Evolutionary conservation across 2,888 invertebrate genomes (phyloP), one percentile per base, ranked within the genome.

Genomic region (Melikaiella ostensackeni): DNA sequence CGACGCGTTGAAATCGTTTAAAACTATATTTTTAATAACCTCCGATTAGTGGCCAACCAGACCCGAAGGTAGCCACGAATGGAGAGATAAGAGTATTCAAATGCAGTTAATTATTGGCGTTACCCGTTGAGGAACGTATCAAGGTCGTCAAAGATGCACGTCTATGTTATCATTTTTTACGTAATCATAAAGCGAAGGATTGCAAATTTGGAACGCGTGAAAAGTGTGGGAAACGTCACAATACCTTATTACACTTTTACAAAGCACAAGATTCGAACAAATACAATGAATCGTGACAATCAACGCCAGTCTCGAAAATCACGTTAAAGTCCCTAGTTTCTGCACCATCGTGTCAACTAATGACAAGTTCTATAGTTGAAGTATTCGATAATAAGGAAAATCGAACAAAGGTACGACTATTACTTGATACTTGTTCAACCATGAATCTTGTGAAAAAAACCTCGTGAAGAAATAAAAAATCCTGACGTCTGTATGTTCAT

Each of bases 291-390:
- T 19, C 21, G 21, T 63, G 16, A 42, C 38, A 42, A 64, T 42
- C 6, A 16, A 42, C 11, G 9, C 21, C 24, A 0, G 16, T 24
- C 13, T 42, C 38, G 24, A 24, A 38, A 16, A 63, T 63, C 33
- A 35, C 35, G 35, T 35, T 63, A 21, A 63, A 33, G 16, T 63
- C 62, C 5, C 9, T 63, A 21, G 24, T 24, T 35, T 13, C 33
- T 33, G n/a, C 61, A 13, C 61, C 61, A 27, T 2, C 30, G 8
- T 63, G 33, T 63, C 62, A 63, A 6, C 16, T 63, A 33, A 63
- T 63, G 62, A 63, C 62, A n/a, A 63, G 62, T 35, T 35, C 62
- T 0, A 8, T 63, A n/a, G 62, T 63, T 63, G 30, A 63, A n/a
- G 62, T 63, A 2, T 63, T n/a, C 8, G 62, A 63, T 16, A 27